phyloP scores from a whole-genome alignment of 2,888 invertebrate species.

The Himalopsyche tibetana region DNA sequence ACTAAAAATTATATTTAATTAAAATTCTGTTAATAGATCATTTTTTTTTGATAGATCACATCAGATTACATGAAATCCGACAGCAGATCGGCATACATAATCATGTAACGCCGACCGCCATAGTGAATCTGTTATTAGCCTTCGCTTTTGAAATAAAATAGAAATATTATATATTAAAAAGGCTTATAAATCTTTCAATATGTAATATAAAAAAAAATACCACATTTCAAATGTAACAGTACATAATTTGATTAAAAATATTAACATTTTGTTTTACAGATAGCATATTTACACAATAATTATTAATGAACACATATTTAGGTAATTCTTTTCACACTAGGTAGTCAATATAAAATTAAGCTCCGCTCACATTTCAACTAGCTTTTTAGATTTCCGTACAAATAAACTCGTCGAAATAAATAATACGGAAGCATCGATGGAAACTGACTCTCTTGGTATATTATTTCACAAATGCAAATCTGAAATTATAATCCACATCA shows the following conservation, averaged over 20 bases:
- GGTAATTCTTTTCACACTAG: slow-evolving; percentile 2
- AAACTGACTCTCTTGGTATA: too few relatives aligned
- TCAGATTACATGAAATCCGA: too few relatives aligned
- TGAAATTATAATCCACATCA: too few relatives aligned
- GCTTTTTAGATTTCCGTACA: neutral
- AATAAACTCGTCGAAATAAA: neutral
- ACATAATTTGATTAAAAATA: slow-evolving; percentile 36
- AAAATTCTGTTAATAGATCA: too few relatives aligned
- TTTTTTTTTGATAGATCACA: too few relatives aligned
- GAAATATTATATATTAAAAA: neutral
- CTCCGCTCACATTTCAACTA: neutral
- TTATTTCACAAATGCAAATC: too few relatives aligned
- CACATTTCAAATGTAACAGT: neutral
- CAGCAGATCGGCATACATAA: too few relatives aligned
- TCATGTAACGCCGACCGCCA: too few relatives aligned
- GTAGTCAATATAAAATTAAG: neutral
- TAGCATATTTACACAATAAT: neutral
- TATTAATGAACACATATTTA: slow-evolving; percentile 15
- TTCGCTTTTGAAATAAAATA: neutral
- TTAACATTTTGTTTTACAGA: neutral
- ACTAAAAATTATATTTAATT: neutral
- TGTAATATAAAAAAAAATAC: slow-evolving; percentile 2
- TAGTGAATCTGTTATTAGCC: neutral
- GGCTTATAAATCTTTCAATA: neutral
- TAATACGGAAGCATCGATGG: too few relatives aligned